Percentiles rank a stretch among this genome's conserved stretches.
Evolutionary conservation across 2,797 vertebrate genomes (phyloP).

Genomic region (Remorina albescens): DNA sequence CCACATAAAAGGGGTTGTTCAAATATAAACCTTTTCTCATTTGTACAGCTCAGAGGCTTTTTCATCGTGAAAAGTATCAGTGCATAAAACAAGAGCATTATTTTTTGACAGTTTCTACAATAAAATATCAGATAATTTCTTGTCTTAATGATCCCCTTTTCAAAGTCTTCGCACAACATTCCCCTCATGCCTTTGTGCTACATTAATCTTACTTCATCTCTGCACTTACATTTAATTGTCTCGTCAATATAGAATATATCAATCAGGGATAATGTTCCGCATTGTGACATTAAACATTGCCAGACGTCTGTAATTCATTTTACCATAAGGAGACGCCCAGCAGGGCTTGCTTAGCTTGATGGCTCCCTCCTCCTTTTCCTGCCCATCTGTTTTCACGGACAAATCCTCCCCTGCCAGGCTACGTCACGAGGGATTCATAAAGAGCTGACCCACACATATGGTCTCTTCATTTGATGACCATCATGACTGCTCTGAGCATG

Average conservation of each 20-base stretch:
- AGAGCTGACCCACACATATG: constrained; percentile 79
- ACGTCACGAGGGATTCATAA: constrained; percentile 72
- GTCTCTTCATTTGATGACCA: constrained; percentile 66
- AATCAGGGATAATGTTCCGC: constrained; percentile 57
- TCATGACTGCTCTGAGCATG: constrained; percentile 54
- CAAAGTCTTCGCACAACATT: not conserved
- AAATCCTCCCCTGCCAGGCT: constrained; percentile 74
- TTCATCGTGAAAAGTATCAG: not conserved
- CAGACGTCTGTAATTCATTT: constrained; percentile 70
- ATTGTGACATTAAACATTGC: constrained; percentile 57
- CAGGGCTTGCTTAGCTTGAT: constrained; percentile 74
- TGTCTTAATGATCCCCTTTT: not conserved
- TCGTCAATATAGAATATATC: constrained; percentile 58
- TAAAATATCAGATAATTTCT: not conserved
- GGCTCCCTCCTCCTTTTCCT: constrained; percentile 72
- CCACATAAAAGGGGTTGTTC: constrained; percentile 6
- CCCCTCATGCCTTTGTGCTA: not conserved
- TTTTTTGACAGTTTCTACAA: constrained; percentile 3
- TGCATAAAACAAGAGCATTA: not conserved
- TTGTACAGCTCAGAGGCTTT: constrained; percentile 5
- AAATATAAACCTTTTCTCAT: not conserved
- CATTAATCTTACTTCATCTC: constrained; percentile 7
- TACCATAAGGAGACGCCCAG: constrained; percentile 70
- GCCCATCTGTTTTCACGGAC: constrained; percentile 79
- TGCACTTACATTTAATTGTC: constrained; percentile 28